phyloP scores from a whole-genome alignment of 2,888 invertebrate species.

The Smittia sp. region DNA sequence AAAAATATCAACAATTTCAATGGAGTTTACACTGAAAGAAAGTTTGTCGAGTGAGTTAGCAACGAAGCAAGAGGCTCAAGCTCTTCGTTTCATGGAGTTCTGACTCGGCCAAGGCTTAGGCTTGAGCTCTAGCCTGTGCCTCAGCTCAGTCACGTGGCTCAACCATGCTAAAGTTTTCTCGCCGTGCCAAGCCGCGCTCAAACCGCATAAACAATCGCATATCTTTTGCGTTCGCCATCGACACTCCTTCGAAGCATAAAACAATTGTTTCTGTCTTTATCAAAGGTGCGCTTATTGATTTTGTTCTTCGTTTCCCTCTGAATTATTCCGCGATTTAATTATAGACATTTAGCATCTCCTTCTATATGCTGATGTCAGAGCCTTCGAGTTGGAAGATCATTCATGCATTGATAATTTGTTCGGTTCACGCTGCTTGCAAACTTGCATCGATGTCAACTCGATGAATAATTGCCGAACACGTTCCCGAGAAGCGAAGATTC shows the following conservation, averaged over 20 bases:
- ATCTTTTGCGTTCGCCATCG: too few species aligned
- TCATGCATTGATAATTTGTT: constrained; percentile 3
- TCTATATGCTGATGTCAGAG: neutral
- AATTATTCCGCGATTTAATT: constrained; percentile 1
- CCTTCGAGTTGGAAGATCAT: neutral
- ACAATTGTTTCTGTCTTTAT: constrained; percentile 26
- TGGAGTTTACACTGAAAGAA: too few species aligned
- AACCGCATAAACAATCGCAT: too few species aligned
- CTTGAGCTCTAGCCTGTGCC: too few species aligned
- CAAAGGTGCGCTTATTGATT: constrained; percentile 40
- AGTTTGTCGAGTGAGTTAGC: too few species aligned
- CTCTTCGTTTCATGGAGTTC: too few species aligned
- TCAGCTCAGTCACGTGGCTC: too few species aligned
- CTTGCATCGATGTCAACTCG: neutral
- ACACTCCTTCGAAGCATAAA: neutral
- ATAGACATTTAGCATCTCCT: constrained; percentile 13
- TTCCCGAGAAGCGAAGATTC: constrained; percentile 3
- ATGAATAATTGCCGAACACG: constrained; percentile 21
- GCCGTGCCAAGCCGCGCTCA: too few species aligned
- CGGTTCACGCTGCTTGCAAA: constrained; percentile 31
- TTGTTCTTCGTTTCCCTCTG: neutral
- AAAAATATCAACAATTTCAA: too few species aligned
- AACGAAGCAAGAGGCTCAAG: too few species aligned
- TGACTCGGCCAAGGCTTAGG: too few species aligned
- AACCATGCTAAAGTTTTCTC: too few species aligned